Evolutionary conservation across 2,113 vertebrate genomes (phyloP).

Genomic region (Larimichthys polyactis): DNA sequence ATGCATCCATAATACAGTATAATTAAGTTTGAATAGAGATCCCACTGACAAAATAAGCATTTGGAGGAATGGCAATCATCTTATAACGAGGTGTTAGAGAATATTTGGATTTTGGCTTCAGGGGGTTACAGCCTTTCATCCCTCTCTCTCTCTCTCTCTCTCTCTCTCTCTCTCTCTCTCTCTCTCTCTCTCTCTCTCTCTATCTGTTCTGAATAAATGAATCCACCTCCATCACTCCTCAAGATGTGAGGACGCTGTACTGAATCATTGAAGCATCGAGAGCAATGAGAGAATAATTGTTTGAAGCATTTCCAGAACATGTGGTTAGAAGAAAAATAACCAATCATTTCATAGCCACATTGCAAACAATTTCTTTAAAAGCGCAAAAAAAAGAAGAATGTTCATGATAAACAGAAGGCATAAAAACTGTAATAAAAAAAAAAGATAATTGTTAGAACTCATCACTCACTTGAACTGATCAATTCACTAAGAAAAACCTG

Average conservation of each 20-base stretch:
- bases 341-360: too few relatives aligned
- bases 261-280: neutral
- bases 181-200: neutral
- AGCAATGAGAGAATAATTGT: neutral
- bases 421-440: too few relatives aligned
- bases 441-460: too few relatives aligned
- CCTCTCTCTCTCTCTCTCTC: neutral
- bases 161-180: neutral
- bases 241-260: neutral
- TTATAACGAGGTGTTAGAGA: conserved; percentile 48
- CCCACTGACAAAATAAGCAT: conserved; percentile 34
- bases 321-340: neutral
- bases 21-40: conserved; percentile 57
- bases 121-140: conserved; percentile 8
- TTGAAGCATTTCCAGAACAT: neutral
- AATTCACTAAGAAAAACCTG: too few relatives aligned
- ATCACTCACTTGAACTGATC: too few relatives aligned
- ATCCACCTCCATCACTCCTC: neutral
- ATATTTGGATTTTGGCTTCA: conserved; percentile 49
- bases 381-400: too few relatives aligned
- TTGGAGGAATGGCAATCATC: conserved; percentile 52
- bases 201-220: conserved; percentile 23
- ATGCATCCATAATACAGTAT: conserved; percentile 15
- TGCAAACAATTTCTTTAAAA: too few relatives aligned
- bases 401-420: too few relatives aligned